phyloP scores from a whole-genome alignment of 2,888 invertebrate species.

The Caenorhabditis sp. region DNA sequence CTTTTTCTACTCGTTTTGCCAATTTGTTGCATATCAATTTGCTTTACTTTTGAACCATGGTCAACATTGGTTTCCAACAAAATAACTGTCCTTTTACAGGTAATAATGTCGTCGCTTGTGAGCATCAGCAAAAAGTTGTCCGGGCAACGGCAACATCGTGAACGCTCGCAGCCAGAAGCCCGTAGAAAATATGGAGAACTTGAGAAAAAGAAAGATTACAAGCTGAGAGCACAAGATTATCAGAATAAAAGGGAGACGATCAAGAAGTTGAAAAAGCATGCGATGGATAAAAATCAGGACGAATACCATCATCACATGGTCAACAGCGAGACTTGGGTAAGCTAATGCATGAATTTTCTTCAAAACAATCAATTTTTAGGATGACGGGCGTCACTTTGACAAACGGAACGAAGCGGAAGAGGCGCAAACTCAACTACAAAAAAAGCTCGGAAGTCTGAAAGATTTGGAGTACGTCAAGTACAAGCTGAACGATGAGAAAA shows the following conservation, averaged over 20 bases:
- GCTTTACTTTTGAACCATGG: neutral
- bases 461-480: conserved; percentile 91
- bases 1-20: no score
- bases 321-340: conserved; percentile 85
- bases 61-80: neutral
- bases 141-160: conserved; percentile 70
- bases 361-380: conserved; percentile 34
- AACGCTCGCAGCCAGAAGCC: conserved; percentile 69
- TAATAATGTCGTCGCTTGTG: conserved; percentile 69
- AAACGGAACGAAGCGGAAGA: conserved; percentile 80
- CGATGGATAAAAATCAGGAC: conserved; percentile 94
- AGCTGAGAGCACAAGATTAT: conserved; percentile 75
- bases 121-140: conserved; percentile 69
- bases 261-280: conserved; percentile 87
- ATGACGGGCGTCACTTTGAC: conserved; percentile 66
- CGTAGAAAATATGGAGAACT: conserved; percentile 71
- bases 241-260: conserved; percentile 87
- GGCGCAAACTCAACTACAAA: conserved; percentile 86
- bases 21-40: no score
- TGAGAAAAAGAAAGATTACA: conserved; percentile 79
- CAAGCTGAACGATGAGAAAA: conserved; percentile 82
- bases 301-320: conserved; percentile 99
- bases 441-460: conserved; percentile 90
- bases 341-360: neutral
- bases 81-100: conserved; percentile 4